Base-by-base conservation (phyloP, 2,888 invertebrate species). In the Linyphia triangularis region DNA sequence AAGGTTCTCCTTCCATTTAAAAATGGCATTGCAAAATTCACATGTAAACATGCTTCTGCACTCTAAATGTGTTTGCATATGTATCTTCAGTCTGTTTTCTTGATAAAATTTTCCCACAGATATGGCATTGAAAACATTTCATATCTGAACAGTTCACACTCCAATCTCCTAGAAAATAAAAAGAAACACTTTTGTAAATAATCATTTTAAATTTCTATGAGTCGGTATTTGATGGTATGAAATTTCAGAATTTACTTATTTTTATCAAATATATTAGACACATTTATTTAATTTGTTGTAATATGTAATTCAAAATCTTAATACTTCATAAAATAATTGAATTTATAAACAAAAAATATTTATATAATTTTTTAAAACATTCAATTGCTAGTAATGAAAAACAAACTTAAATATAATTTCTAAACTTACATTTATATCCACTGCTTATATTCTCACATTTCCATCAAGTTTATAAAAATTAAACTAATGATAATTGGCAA, bases 41-140 rank as follows among this genome's bases (percentile, higher is more conserved):
- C 86, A 88, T 4, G 63, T 51, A 28, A 28, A 88, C 16, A 81
- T 40, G 26, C 40, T 88, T 22, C 81, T 61, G 7, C 65, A 59
- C 16, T 75, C 57, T 59, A 51, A 69, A 30, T 88, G 86, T 13
- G 81, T 86, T 59, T 81, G 73, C 81, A 86, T 81, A 10, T 88
- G 86, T n/a, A 88, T 88, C 22, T 75, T 81, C 57, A 88, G 81
- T 88, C 16, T 88, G 86, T 26, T 67, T 81, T 30, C 86, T 73
- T 16, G 86, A 88, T 33, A 88, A 72, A 7, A 67, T 19, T 81
- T 88, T 88, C 6, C 81, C 81, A 43, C 86, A 88, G 10, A 88
- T 37, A n/a, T 40, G 81, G 19, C 86, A 88, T 43, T 88, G 86
- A 22, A 88, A 61, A n/a, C 57, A 69, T 6, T 37, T 67, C 10